Evolutionary conservation across 1,140 invertebrate genomes (phyloP).

Genomic region (Zophobas atratus): DNA sequence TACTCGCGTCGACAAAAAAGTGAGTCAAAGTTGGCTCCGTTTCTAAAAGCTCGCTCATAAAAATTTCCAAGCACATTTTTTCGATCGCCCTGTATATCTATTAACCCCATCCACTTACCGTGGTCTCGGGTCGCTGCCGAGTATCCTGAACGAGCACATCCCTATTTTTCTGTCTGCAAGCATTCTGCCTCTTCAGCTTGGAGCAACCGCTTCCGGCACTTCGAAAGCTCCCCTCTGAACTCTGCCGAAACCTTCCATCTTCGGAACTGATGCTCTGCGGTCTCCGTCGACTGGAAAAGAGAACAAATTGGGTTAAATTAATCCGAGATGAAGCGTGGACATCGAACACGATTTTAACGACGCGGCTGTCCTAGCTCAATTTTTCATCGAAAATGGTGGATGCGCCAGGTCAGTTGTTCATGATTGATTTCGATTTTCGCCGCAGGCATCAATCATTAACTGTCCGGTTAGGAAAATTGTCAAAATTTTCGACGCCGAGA

Average conservation of each 20-base stretch:
- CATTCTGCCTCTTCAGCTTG: slow-evolving; percentile 60
- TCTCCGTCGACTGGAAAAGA: slow-evolving; percentile 55
- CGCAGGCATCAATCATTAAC: slow-evolving; percentile 27
- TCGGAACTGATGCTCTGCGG: slow-evolving; percentile 58
- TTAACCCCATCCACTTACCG: slow-evolving; percentile 53
- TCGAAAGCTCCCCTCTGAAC: slow-evolving; percentile 56
- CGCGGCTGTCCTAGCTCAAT: neutral
- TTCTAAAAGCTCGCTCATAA: too few species aligned
- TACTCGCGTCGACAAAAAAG: too few species aligned
- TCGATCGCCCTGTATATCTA: neutral
- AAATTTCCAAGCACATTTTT: too few species aligned
- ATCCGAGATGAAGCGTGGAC: neutral
- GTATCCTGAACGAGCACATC: slow-evolving; percentile 48
- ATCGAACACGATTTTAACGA: neutral
- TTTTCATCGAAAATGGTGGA: slow-evolving; percentile 38
- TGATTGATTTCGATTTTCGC: slow-evolving; percentile 19
- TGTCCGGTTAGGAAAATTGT: neutral
- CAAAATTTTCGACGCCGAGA: neutral
- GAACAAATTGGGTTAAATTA: slow-evolving; percentile 26
- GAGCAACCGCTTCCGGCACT: slow-evolving; percentile 58
- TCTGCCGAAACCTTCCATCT: slow-evolving; percentile 50
- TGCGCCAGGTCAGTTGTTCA: slow-evolving; percentile 26
- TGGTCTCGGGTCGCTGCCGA: slow-evolving; percentile 41
- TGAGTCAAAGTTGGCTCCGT: too few species aligned
- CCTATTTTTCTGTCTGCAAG: slow-evolving; percentile 58